phyloP scores from a whole-genome alignment of 2,888 invertebrate species.

The Andrena haemorrhoa region DNA sequence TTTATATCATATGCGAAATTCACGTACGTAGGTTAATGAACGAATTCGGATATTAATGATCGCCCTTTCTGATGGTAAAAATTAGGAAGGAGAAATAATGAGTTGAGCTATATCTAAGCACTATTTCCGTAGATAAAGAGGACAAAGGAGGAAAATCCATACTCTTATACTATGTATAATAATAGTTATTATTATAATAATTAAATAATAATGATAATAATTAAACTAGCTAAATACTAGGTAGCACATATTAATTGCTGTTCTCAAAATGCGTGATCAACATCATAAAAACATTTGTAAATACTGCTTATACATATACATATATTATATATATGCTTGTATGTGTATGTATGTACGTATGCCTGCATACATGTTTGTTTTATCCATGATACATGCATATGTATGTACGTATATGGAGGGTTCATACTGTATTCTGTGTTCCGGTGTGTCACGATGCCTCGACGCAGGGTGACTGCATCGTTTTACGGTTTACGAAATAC shows the following conservation, averaged over 20 bases:
- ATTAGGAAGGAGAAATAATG: constrained; percentile 14
- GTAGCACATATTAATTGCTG: constrained; percentile 69
- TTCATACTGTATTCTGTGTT: constrained; percentile 63
- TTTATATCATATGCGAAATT: constrained; percentile 48
- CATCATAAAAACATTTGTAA: constrained; percentile 68
- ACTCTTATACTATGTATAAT: constrained; percentile 76
- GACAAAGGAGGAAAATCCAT: constrained; percentile 68
- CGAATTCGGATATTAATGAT: constrained; percentile 10
- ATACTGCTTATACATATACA: constrained; percentile 66
- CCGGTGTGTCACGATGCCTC: constrained; percentile 63
- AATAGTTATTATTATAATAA: constrained; percentile 64
- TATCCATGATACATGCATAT: constrained; percentile 19
- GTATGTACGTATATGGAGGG: constrained; percentile 32
- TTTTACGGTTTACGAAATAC: constrained; percentile 31
- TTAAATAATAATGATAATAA: constrained; percentile 63
- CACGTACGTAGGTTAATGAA: constrained; percentile 38
- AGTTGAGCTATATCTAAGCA: constrained; percentile 44
- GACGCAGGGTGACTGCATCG: constrained; percentile 43
- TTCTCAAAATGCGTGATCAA: constrained; percentile 62
- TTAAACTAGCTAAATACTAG: constrained; percentile 72
- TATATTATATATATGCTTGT: constrained; percentile 38
- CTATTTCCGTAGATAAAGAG: constrained; percentile 55
- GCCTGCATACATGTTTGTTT: constrained; percentile 17
- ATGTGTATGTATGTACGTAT: constrained; percentile 39
- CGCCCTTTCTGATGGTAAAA: constrained; percentile 5